These are phyloP conservation scores for Habrosyne pyritoides DNA, from an alignment of 2,888 invertebrate genomes.

Conservation along the genomic window DNA sequence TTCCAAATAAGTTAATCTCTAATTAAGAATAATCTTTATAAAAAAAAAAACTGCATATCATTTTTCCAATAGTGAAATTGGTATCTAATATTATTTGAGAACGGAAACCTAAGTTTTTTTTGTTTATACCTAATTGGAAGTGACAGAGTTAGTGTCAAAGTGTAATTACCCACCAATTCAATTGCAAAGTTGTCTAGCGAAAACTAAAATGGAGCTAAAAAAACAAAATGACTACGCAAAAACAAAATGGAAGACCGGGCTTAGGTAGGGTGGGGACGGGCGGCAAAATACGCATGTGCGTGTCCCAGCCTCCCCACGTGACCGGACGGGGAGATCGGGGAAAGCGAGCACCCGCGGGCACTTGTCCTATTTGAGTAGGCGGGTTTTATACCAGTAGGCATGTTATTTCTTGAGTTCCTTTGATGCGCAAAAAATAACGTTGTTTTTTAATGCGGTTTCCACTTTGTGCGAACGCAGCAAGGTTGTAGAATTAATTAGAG, in stretches of 20 bases:
- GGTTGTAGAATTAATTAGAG: slow-evolving; percentile 69
- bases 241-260: slow-evolving; percentile 77
- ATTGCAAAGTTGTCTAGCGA: slow-evolving; percentile 29
- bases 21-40: too few species aligned
- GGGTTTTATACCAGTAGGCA: slow-evolving; percentile 9
- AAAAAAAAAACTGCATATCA: too few species aligned
- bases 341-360: slow-evolving; percentile 1
- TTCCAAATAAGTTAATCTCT: too few species aligned
- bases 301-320: slow-evolving; percentile 45
- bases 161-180: slow-evolving; percentile 8
- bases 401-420: slow-evolving; percentile 50
- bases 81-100: too few species aligned
- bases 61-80: too few species aligned
- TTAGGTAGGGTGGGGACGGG: slow-evolving; percentile 65
- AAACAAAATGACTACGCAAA: slow-evolving; percentile 50
- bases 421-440: slow-evolving; percentile 27
- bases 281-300: slow-evolving; percentile 76
- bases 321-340: slow-evolving; percentile 19
- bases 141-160: too few species aligned
- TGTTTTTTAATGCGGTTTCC: slow-evolving; percentile 13
- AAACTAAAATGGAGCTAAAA: slow-evolving; percentile 38
- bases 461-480: slow-evolving; percentile 22
- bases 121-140: too few species aligned
- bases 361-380: slow-evolving; percentile 2
- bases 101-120: too few species aligned